These are phyloP conservation scores for Turdus rufiventris DNA, from an alignment of 2,113 vertebrate species.

Conservation along the genomic window DNA sequence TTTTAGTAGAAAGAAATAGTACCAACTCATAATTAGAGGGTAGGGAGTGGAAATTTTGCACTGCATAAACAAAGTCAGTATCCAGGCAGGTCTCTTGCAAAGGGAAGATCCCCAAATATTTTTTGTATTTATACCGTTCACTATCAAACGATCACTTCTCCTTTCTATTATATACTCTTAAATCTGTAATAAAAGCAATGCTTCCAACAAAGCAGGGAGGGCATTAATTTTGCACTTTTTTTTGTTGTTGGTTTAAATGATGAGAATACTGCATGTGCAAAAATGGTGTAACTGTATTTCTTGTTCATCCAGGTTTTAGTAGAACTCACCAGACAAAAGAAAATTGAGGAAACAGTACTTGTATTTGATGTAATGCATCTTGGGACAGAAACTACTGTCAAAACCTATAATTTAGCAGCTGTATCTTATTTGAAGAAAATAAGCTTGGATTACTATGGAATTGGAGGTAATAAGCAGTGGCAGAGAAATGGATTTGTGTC, in stretches of 20 bases:
- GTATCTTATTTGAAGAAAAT: conserved; percentile 86
- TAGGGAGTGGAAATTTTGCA: not conserved
- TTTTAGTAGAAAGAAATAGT: not conserved
- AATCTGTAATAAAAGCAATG: not conserved
- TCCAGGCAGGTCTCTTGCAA: not conserved
- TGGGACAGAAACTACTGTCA: conserved; percentile 84
- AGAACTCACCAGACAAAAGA: conserved; percentile 83
- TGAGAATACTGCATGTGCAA: not conserved
- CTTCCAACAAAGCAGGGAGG: not conserved
- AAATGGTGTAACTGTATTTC: not conserved
- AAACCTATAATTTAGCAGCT: conserved; percentile 79
- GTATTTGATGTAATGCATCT: conserved; percentile 83
- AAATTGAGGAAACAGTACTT: conserved; percentile 81
- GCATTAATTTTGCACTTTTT: fast-evolving
- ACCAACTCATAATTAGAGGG: not conserved
- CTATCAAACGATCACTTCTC: not conserved
- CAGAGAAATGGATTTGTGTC: not conserved
- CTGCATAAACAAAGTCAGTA: not conserved
- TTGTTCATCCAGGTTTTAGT: conserved; percentile 81
- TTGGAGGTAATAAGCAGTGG: conserved; percentile 72
- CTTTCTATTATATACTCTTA: not conserved
- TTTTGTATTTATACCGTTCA: not conserved
- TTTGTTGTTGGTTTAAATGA: not conserved
- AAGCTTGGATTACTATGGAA: conserved; percentile 83
- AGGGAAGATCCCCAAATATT: not conserved